Base-by-base conservation (phyloP, 2,888 invertebrate species). In the Sarcophaga rosellei region DNA sequence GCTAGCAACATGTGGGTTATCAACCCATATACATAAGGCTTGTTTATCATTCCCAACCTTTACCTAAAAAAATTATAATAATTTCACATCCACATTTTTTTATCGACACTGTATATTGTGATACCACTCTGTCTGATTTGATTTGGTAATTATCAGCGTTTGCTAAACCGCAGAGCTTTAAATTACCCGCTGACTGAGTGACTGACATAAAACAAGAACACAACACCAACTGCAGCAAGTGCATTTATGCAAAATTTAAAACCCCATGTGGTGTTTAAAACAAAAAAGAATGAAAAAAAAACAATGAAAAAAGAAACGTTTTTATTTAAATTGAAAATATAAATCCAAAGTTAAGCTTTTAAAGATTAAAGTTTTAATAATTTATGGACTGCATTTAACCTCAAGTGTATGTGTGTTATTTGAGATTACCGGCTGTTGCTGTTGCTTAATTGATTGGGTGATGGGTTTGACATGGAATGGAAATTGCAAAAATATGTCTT, bases 401-500 rank as follows among this genome's bases (percentile, higher is more conserved):
- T 72, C 59, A 80, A 76, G 25, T 59, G 25, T 59, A 69, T 61
- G 76, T 45, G 61, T 76, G 84, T 69, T 61, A 80, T 53, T 63
- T 84, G 69, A 79, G 74, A 79, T 82, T 72, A 66, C 23, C 57
- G 17, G 35, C 23, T 66, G 23, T 68, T 73, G 35, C 23, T 66
- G 23, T 68, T 73, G 62, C n/a, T 44, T 69, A 63, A 81, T 80
- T 73, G 73, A 83, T 80, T 86, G 80, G 44, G 66, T 82, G 83
- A 77, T 83, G 73, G 70, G 66, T 66, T 53, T 75, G 79, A 70
- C 65, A 23, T 78, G 53, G 45, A 53, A 72, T 73, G 65, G 53
- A 82, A 86, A 82, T 82, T 66, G 15, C 63, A 74, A 69, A 10
- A 70, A 79, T 75, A 75, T 75, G 69, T 79, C 4, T 69, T 12